These are phyloP conservation scores for Macrophya annulata DNA, from an alignment of 2,888 invertebrate genomes.

Conservation along the genomic window DNA sequence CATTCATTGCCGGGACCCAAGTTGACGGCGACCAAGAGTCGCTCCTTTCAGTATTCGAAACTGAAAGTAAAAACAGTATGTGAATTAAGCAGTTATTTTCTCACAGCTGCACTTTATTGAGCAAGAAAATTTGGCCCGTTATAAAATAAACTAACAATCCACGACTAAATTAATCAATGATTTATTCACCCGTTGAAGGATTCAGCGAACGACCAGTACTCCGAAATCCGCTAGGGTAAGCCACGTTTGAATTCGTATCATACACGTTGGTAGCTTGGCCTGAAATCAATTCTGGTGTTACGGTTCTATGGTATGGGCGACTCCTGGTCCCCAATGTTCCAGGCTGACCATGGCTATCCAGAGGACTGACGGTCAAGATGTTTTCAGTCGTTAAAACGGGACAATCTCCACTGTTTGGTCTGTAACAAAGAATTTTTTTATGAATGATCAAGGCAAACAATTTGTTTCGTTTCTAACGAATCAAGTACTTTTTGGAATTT, in stretches of 20 bases:
- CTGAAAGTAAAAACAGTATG: background rate
- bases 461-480: background rate
- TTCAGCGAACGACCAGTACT: constrained; percentile 69
- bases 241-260: constrained; percentile 66
- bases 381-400: constrained; percentile 68
- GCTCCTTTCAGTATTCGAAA: constrained; percentile 40
- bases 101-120: background rate
- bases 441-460: background rate
- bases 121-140: background rate
- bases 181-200: constrained; percentile 65
- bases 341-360: constrained; percentile 63
- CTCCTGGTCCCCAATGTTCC: constrained; percentile 62
- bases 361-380: constrained; percentile 65
- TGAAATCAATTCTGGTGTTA: constrained; percentile 66
- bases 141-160: constrained; percentile 6
- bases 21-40: constrained; percentile 53
- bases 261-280: constrained; percentile 69
- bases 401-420: constrained; percentile 82
- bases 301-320: constrained; percentile 65
- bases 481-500: background rate
- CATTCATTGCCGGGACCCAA: constrained; percentile 36
- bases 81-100: background rate
- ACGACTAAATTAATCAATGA: constrained; percentile 15
- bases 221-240: constrained; percentile 66
- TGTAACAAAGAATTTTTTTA: constrained; percentile 68